Evolutionary conservation across 2,888 invertebrate genomes (phyloP).

Genomic region (Drosophila anomelani): DNA sequence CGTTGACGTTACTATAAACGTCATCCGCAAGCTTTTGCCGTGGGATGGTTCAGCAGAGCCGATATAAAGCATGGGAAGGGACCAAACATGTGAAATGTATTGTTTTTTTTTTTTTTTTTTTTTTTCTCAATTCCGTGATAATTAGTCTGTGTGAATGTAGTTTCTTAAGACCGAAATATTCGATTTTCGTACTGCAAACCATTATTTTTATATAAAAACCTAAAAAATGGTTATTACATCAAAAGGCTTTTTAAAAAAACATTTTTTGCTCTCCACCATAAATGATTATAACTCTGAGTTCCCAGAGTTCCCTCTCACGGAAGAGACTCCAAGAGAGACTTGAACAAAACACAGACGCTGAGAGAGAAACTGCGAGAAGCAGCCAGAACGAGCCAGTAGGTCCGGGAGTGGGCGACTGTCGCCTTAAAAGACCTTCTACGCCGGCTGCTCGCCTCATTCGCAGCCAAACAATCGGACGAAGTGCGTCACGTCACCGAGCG

Average conservation of each 20-base stretch:
- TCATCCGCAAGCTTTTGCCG: conserved; percentile 19
- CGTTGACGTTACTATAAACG: conserved; percentile 32
- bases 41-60: neutral
- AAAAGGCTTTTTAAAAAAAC: too few species aligned
- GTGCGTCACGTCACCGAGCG: conserved; percentile 32
- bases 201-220: neutral
- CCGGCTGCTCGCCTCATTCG: conserved; percentile 36
- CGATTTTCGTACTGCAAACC: neutral
- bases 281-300: too few species aligned
- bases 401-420: conserved; percentile 41
- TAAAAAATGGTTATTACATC: neutral
- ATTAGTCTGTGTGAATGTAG: neutral
- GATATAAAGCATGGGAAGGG: neutral
- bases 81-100: neutral
- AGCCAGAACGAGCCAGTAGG: conserved; percentile 30
- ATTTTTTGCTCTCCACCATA: neutral
- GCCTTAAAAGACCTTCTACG: conserved; percentile 40
- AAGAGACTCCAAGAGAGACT: conserved; percentile 11
- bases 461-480: conserved; percentile 14
- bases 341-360: neutral
- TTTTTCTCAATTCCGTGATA: neutral
- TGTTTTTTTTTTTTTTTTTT: too few species aligned
- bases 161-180: neutral
- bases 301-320: conserved; percentile 1
- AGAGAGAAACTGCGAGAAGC: conserved; percentile 39